These are phyloP conservation scores for Thalassophryne amazonica DNA, from an alignment of 2,797 vertebrate genomes.

Conservation along the genomic window DNA sequence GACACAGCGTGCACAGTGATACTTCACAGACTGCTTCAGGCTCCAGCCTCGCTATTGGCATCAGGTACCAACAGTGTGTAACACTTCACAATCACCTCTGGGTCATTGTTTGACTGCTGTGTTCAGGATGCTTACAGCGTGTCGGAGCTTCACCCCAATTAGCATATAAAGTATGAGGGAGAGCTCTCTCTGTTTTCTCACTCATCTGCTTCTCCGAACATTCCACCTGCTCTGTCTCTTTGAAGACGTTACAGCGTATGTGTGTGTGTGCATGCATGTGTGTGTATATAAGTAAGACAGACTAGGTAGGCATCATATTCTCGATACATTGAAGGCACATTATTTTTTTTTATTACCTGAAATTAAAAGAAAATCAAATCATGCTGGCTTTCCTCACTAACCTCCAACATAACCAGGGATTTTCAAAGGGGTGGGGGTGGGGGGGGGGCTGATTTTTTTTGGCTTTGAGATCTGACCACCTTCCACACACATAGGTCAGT, in stretches of 20 bases:
- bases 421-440: too few species aligned
- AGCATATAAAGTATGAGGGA: constrained; percentile 49
- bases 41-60: constrained; percentile 24
- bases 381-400: too few species aligned
- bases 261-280: background rate
- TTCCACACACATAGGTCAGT: too few species aligned
- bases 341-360: too few species aligned
- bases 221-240: constrained; percentile 16
- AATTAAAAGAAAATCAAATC: too few species aligned
- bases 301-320: too few species aligned
- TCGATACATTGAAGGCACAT: too few species aligned
- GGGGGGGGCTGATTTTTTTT: too few species aligned
- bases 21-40: background rate
- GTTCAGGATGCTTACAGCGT: constrained; percentile 49
- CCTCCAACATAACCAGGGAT: too few species aligned
- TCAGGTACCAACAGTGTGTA: constrained; percentile 13
- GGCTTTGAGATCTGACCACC: too few species aligned
- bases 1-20: background rate
- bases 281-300: background rate
- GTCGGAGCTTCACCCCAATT: constrained; percentile 50
- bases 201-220: constrained; percentile 23
- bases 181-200: constrained; percentile 30
- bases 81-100: constrained; percentile 38
- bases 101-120: constrained; percentile 47
- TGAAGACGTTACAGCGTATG: constrained; percentile 1